phyloP scores from a whole-genome alignment of 2,113 vertebrate species.

The Embiotoca jacksoni region DNA sequence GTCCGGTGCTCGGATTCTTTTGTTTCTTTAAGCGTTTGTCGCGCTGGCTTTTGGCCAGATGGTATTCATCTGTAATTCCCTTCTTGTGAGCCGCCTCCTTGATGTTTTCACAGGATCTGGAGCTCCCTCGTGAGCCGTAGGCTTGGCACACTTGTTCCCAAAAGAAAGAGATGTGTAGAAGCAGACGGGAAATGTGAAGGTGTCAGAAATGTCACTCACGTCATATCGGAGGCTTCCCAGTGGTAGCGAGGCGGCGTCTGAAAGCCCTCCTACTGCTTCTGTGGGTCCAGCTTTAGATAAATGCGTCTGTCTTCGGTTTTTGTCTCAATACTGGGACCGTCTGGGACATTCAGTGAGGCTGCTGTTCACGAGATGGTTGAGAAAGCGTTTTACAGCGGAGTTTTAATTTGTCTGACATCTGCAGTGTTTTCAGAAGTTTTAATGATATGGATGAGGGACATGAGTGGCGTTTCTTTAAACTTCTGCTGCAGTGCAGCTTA shows the following conservation, averaged over 20 bases:
- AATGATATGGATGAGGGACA: slow-evolving; percentile 11
- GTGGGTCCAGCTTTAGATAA: slow-evolving; percentile 37
- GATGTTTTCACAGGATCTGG: slow-evolving; percentile 40
- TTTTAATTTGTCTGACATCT: slow-evolving; percentile 49
- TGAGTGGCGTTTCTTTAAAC: not conserved
- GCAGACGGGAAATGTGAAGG: slow-evolving; percentile 43
- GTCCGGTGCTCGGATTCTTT: slow-evolving; percentile 40
- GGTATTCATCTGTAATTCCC: slow-evolving; percentile 54
- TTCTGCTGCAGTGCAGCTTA: not conserved
- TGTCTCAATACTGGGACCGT: slow-evolving; percentile 26
- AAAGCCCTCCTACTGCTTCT: slow-evolving; percentile 43
- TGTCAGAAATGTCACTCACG: slow-evolving; percentile 51
- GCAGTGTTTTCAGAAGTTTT: slow-evolving; percentile 31
- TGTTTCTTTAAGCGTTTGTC: slow-evolving; percentile 45
- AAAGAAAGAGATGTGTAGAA: slow-evolving; percentile 26
- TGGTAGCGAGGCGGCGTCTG: slow-evolving; percentile 3
- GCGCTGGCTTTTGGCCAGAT: slow-evolving; percentile 57
- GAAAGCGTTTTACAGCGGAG: slow-evolving; percentile 53
- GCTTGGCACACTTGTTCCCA: slow-evolving; percentile 41
- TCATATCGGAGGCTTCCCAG: slow-evolving; percentile 31
- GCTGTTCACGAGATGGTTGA: slow-evolving; percentile 7
- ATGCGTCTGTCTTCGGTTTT: slow-evolving; percentile 35
- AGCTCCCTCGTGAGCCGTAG: slow-evolving; percentile 29
- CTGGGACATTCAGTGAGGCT: slow-evolving; percentile 41
- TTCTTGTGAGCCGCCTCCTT: slow-evolving; percentile 44